Conservation (phyloP, 2,113 vertebrate genomes). For the Microcebus jonahi region DNA sequence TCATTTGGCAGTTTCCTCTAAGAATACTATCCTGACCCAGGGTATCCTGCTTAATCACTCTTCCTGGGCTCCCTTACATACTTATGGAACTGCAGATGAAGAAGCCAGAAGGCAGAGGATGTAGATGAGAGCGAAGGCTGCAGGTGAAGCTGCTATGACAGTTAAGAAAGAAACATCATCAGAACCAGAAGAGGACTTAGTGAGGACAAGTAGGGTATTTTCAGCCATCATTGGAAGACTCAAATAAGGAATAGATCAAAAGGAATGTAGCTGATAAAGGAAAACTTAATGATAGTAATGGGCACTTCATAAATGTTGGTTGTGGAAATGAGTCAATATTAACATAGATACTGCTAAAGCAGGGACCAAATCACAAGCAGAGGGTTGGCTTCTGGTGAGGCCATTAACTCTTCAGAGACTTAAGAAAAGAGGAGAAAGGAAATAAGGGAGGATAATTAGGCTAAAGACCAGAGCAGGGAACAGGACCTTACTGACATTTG, state of each 20-base stretch:
- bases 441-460: neutral
- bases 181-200: neutral
- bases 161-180: neutral
- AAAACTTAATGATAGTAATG: neutral
- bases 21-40: neutral
- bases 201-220: neutral
- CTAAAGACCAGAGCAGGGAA: accelerated
- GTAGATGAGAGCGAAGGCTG: neutral
- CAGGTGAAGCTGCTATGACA: neutral
- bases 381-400: neutral
- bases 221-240: neutral
- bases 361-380: neutral
- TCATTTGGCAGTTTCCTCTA: neutral
- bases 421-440: neutral
- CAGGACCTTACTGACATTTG: too few relatives aligned
- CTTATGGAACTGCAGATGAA: neutral
- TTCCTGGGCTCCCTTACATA: neutral
- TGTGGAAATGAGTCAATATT: neutral
- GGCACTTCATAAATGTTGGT: neutral
- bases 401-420: neutral
- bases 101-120: neutral
- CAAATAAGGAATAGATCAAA: neutral
- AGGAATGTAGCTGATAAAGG: neutral
- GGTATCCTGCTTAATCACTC: neutral
- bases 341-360: neutral